A percentile compares a stretch with the other conserved stretches of the same genome.
Evolutionary conservation across 1,140 invertebrate species (phyloP).

Genomic region (Plutomurus gul): DNA sequence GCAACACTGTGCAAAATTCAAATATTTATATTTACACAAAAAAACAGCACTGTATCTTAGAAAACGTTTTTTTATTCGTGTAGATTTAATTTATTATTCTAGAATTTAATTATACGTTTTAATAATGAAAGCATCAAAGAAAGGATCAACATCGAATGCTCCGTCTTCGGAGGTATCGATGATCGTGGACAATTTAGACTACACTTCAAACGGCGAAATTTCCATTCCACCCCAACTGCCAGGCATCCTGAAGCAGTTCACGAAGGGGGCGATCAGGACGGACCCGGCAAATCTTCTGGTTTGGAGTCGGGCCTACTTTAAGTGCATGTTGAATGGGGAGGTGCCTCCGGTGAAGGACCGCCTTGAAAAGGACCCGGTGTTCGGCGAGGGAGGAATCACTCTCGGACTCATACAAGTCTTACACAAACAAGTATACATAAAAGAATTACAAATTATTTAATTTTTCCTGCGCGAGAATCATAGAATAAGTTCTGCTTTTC

Average conservation of each 20-base stretch:
- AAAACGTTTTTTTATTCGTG: no score
- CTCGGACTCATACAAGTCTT: conserved; percentile 77
- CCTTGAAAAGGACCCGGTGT: conserved; percentile 68
- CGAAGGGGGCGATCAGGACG: conserved; percentile 87
- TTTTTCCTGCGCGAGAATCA: no score
- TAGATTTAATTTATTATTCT: no score
- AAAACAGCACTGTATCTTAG: no score
- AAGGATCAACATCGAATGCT: no score
- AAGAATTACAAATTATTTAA: no score
- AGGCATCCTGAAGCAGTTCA: conserved; percentile 79
- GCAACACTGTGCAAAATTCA: no score
- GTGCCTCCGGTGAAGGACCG: conserved; percentile 74
- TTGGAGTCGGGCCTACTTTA: conserved; percentile 81
- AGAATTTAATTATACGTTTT: no score
- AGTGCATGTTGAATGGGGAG: conserved; percentile 66
- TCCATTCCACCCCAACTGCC: conserved; percentile 78
- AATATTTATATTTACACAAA: no score
- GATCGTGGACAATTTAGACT: no score
- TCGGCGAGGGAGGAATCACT: conserved; percentile 67
- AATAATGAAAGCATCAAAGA: no score
- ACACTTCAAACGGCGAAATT: conserved; percentile 58
- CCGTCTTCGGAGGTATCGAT: no score
- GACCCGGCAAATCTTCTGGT: conserved; percentile 81
- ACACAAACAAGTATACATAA: conserved; percentile 66
- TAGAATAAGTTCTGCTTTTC: not conserved